Evolutionary conservation across 1,140 invertebrate genomes (phyloP), one percentile per base, ranked within the genome.

Genomic region (fruit fly (Drosophila melanogaster)): DNA sequence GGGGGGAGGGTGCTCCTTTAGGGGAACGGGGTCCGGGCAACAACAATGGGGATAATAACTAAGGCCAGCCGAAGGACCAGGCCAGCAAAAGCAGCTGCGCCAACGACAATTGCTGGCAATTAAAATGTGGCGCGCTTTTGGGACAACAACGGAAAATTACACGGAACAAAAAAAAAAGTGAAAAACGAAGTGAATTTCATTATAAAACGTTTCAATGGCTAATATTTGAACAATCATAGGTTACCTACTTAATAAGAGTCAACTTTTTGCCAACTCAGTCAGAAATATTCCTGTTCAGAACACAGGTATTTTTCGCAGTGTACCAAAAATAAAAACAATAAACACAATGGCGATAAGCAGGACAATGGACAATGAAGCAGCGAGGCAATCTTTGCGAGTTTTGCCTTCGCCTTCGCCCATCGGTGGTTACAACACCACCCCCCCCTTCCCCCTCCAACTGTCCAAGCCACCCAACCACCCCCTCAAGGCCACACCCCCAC

Each of bases 101-200:
- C 73, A 51, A 57, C 55, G 50, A 53, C 89, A 91, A 91, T 91
- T 91, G 89, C 73, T 91, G 89, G 89, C 89, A 91, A 91, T 91
- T 91, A 91, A 90, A 91, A 91, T 91, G 80, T 90, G 85, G 77
- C 85, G 84, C 79, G 81, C 60, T 89, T 89, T 51, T 35, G 49
- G 10, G 71, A 71, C 76, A 60, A 54, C 54, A 75, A 54, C 57
- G 77, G 65, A 43, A 47, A 67, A 50, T 37, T 67, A 49, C 59
- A 83, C 44, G 17, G 51, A 50, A 26, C 43, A 11, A 37, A 46
- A 47, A 44, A 19, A 44, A 12, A 4, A 0, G 2, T 17, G 11
- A 3, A 10, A 4, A 8, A 17, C 17, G 3, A 17, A 22, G 19
- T 22, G 19, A 22, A 2, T 22, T 22, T 22, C 19, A 22, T 22